Conservation (phyloP, 2,888 invertebrate species). For the Plagiodera versicolora region DNA sequence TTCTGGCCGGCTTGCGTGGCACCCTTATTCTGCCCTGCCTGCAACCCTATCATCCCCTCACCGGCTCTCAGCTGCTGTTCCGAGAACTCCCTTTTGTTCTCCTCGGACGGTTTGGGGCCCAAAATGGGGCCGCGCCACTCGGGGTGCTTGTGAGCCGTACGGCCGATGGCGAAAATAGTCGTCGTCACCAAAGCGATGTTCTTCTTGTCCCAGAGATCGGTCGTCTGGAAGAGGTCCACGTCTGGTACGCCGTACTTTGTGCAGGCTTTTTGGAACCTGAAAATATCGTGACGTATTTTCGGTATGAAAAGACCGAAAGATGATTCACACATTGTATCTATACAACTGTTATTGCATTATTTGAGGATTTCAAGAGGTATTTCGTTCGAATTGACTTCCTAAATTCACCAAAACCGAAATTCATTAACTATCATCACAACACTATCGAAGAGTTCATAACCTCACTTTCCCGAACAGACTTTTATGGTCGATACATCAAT, state of each 20-base stretch:
- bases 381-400: no score
- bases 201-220: conserved; percentile 88
- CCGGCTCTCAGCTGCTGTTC: conserved; percentile 83
- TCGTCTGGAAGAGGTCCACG: conserved; percentile 87
- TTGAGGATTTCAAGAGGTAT: no score
- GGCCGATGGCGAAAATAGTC: conserved; percentile 85
- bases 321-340: no score
- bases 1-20: conserved; percentile 85
- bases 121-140: conserved; percentile 82
- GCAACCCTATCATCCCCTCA: conserved; percentile 80
- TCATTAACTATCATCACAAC: no score
- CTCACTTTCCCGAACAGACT: no score
- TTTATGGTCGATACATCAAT: no score
- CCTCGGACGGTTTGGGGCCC: conserved; percentile 85
- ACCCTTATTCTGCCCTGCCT: conserved; percentile 84
- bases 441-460: no score
- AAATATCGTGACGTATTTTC: no score
- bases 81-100: conserved; percentile 78
- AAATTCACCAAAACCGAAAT: no score
- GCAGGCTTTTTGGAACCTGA: conserved; percentile 80
- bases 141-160: conserved; percentile 82
- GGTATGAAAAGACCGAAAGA: no score
- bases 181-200: conserved; percentile 87
- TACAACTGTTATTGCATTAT: no score
- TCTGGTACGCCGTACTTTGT: conserved; percentile 83